These are phyloP conservation scores for Enteromius thamalakanensis DNA, from an alignment of 2,797 vertebrate species.

Conservation along the genomic window DNA sequence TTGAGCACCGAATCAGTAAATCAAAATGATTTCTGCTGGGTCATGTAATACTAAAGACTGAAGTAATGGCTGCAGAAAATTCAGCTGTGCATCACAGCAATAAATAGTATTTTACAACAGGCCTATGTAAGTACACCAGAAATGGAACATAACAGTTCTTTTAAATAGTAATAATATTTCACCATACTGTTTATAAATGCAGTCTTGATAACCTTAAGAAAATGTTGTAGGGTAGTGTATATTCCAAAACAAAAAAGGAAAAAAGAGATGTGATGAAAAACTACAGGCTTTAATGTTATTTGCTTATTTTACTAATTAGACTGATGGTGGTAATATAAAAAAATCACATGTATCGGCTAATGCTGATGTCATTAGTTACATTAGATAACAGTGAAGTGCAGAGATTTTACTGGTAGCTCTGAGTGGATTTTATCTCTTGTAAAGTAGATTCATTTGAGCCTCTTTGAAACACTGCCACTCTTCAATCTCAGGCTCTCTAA, in stretches of 20 bases:
- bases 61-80: background rate
- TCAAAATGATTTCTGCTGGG: background rate
- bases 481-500: slow-evolving; percentile 32
- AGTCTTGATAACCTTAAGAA: background rate
- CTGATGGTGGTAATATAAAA: background rate
- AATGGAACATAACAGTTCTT: background rate
- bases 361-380: background rate
- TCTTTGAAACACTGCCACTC: slow-evolving; percentile 31
- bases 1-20: background rate
- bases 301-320: background rate
- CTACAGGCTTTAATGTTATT: background rate
- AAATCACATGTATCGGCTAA: background rate
- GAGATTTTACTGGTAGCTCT: background rate
- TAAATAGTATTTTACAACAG: background rate
- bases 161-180: background rate
- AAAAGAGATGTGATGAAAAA: too few species aligned
- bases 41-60: background rate
- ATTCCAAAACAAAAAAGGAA: too few species aligned
- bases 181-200: background rate
- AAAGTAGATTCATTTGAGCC: background rate
- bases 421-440: background rate
- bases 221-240: background rate
- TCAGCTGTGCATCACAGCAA: background rate
- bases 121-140: background rate
- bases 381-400: background rate